phyloP scores from a whole-genome alignment of 2,888 invertebrate genomes.

The Orthosia cruda region DNA sequence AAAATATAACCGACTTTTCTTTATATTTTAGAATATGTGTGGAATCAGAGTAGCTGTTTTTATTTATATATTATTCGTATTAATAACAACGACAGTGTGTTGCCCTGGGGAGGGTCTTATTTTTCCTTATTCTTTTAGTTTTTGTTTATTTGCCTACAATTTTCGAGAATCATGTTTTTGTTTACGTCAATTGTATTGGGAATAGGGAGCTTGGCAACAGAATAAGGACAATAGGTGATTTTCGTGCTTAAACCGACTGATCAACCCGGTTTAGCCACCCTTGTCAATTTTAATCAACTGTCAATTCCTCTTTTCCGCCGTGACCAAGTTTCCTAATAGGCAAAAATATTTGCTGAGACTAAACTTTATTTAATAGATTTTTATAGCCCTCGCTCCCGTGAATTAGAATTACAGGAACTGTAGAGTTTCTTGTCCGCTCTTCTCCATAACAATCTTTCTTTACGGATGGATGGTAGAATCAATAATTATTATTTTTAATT shows the following conservation, averaged over 20 bases:
- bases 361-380: too few species aligned
- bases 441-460: too few species aligned
- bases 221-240: conserved; percentile 1
- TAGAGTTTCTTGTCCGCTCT: too few species aligned
- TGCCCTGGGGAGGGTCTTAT: conserved; percentile 13
- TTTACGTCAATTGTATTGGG: conserved; percentile 19
- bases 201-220: neutral
- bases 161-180: conserved; percentile 23
- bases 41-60: conserved; percentile 9
- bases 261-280: neutral
- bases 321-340: neutral
- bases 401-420: too few species aligned
- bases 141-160: neutral
- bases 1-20: neutral
- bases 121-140: conserved; percentile 32
- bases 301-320: neutral
- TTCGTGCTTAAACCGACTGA: neutral
- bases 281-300: conserved; percentile 1
- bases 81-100: conserved; percentile 17
- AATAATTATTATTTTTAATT: too few species aligned
- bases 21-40: conserved; percentile 5
- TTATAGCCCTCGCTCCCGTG: too few species aligned
- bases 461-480: too few species aligned
- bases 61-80: conserved; percentile 31
- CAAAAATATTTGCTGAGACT: neutral